A percentile compares a stretch with the other conserved stretches of the same genome.
phyloP scores from a whole-genome alignment of 2,797 vertebrate species.

The Valencia hispanica region DNA sequence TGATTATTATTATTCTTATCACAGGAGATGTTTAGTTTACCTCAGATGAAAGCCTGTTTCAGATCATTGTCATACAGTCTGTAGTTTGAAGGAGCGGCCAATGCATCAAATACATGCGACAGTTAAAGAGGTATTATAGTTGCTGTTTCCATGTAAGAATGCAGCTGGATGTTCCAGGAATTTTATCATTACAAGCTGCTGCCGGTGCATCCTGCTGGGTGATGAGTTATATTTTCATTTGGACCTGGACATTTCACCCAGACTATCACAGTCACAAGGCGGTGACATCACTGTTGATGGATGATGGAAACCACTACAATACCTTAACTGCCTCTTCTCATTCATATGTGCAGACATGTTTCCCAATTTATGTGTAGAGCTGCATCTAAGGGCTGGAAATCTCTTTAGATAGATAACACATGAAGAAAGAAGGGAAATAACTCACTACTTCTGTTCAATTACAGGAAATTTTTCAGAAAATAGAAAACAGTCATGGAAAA shows the following conservation, averaged over 20 bases:
- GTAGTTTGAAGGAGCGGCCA: not conserved
- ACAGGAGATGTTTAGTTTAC: not conserved
- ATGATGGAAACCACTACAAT: not conserved
- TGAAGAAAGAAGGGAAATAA: not conserved
- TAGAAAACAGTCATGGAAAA: not conserved
- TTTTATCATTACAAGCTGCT: not conserved
- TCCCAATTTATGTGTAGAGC: not conserved
- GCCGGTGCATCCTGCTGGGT: not conserved
- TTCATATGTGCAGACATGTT: not conserved
- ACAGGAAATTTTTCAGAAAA: not conserved
- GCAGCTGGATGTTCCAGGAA: slow-evolving; percentile 1
- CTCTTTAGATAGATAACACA: not conserved
- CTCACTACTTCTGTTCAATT: not conserved
- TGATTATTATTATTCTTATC: not conserved
- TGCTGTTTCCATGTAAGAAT: not conserved
- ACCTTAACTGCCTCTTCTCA: not conserved
- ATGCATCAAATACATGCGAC: slow-evolving; percentile 1
- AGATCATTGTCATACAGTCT: not conserved
- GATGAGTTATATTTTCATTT: not conserved
- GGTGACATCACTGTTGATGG: not conserved
- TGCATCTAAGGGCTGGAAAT: not conserved
- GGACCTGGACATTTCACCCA: not conserved
- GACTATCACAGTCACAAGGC: not conserved
- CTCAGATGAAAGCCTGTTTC: not conserved
- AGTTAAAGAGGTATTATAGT: slow-evolving; percentile 1